Percentiles rank a stretch among this genome's conserved stretches.
phyloP scores from a whole-genome alignment of 2,797 vertebrate genomes.

The Erithacus rubecula region DNA sequence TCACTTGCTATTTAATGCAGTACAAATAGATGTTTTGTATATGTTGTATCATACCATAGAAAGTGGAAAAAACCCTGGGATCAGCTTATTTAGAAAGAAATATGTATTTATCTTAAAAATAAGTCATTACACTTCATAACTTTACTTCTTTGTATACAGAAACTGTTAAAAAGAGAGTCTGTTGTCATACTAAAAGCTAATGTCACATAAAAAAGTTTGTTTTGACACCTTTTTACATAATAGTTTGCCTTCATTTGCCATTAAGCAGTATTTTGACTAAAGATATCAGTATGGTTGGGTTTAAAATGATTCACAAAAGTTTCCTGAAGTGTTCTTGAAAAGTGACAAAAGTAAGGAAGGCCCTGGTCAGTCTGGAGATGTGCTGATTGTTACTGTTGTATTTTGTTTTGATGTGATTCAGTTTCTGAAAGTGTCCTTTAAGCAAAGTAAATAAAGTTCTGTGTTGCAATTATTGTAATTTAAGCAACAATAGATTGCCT shows the following conservation, averaged over 20 bases:
- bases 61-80: neutral
- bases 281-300: neutral
- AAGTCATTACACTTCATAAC: neutral
- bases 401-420: neutral
- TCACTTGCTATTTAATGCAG: neutral
- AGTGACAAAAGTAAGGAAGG: neutral
- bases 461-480: neutral
- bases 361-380: neutral
- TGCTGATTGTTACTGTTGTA: neutral
- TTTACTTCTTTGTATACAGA: neutral
- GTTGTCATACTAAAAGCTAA: neutral
- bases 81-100: neutral
- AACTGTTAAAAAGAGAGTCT: neutral
- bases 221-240: neutral
- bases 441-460: neutral
- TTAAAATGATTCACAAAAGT: neutral
- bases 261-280: neutral
- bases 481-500: neutral
- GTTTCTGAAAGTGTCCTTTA: constrained; percentile 35
- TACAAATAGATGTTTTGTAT: neutral
- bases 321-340: neutral
- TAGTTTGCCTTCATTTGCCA: neutral
- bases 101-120: neutral
- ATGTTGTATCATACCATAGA: neutral
- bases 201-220: neutral